Evolutionary conservation across 2,888 invertebrate genomes (phyloP).

Genomic region (Morpho achilles): DNA sequence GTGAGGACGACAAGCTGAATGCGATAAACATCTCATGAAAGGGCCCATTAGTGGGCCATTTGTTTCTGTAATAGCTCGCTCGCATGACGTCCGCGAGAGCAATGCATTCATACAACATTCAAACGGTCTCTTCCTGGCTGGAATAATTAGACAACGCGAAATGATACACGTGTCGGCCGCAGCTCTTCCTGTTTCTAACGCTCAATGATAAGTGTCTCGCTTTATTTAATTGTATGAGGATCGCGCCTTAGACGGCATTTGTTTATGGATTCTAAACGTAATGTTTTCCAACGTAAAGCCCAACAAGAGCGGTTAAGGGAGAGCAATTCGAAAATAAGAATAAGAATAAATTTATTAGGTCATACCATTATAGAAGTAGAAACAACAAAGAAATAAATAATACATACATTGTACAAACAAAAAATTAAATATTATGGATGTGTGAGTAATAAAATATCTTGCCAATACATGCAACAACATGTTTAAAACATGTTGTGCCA

Average conservation of each 20-base stretch:
- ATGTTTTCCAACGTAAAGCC: too few species aligned
- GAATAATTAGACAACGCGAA: constrained; percentile 19
- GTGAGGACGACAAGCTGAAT: constrained; percentile 38
- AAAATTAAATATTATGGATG: too few species aligned
- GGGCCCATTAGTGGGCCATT: constrained; percentile 42
- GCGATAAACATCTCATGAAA: constrained; percentile 48
- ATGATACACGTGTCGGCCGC: constrained; percentile 13
- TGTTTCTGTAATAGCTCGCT: constrained; percentile 45
- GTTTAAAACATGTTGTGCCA: too few species aligned
- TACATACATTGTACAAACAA: too few species aligned
- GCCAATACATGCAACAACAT: too few species aligned
- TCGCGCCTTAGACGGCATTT: neutral
- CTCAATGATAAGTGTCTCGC: neutral
- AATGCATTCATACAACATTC: constrained; percentile 17
- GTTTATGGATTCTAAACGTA: too few species aligned
- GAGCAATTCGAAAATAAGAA: too few species aligned
- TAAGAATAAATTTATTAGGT: too few species aligned
- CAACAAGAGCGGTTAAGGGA: too few species aligned
- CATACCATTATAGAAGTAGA: too few species aligned
- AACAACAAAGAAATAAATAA: too few species aligned
- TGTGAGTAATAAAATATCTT: too few species aligned
- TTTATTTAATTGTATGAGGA: constrained; percentile 3
- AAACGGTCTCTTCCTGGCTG: constrained; percentile 23
- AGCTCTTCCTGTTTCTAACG: constrained; percentile 15
- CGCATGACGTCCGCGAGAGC: constrained; percentile 27